phyloP scores from a whole-genome alignment of 2,888 invertebrate genomes.

The Tenthredo mesomela region DNA sequence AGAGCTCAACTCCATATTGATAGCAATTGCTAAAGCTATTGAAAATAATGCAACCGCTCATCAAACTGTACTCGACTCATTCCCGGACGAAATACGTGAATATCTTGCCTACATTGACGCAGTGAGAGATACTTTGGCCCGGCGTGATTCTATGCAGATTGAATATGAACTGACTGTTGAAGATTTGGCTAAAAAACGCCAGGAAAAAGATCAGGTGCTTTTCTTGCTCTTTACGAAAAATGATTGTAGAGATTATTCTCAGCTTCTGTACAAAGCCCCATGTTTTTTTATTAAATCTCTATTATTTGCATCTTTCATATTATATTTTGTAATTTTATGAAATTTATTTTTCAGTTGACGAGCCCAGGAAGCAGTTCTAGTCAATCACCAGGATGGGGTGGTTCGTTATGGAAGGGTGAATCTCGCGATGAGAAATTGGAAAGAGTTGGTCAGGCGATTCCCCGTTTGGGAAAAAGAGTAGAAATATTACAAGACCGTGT shows the following conservation, averaged over 20 bases:
- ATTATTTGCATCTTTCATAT: background rate
- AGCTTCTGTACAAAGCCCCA: slow-evolving; percentile 11
- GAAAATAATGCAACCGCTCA: slow-evolving; percentile 79
- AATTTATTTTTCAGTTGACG: slow-evolving; percentile 63
- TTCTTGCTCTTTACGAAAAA: background rate
- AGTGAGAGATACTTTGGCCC: slow-evolving; percentile 83
- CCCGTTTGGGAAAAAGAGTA: slow-evolving; percentile 79
- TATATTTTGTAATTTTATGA: slow-evolving; percentile 21
- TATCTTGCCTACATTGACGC: slow-evolving; percentile 85
- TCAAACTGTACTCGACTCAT: slow-evolving; percentile 77
- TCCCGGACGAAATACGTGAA: slow-evolving; percentile 80
- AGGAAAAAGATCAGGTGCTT: slow-evolving; percentile 82
- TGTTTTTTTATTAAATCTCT: slow-evolving; percentile 50
- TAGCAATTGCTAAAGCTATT: slow-evolving; percentile 78
- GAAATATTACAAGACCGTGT: slow-evolving; percentile 82
- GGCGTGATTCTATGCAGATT: slow-evolving; percentile 83
- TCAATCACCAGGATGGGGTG: slow-evolving; percentile 73
- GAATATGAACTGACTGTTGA: slow-evolving; percentile 83
- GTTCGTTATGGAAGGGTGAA: slow-evolving; percentile 82
- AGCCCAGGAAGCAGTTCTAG: slow-evolving; percentile 62
- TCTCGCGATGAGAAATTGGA: slow-evolving; percentile 81
- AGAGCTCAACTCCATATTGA: slow-evolving; percentile 78
- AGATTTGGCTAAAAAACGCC: slow-evolving; percentile 82
- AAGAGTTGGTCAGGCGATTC: slow-evolving; percentile 77
- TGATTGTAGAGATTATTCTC: background rate